Conservation (phyloP, 2,113 vertebrate species). For the Zeus faber region DNA sequence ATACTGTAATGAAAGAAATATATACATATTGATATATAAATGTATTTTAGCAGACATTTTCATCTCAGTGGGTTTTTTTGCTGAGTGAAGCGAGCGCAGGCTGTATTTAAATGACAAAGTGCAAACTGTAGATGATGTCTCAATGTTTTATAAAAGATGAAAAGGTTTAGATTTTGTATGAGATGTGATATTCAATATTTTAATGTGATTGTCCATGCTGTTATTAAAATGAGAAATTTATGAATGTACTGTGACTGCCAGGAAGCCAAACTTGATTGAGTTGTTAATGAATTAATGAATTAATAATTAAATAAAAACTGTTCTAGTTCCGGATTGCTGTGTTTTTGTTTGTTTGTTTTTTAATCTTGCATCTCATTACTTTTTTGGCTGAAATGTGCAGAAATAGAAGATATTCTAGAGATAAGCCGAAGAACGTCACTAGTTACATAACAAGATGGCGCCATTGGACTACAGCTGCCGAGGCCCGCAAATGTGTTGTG, state of each 20-base stretch:
- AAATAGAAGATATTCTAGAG: no score
- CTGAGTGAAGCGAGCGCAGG: conserved; percentile 35
- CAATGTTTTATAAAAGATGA: conserved; percentile 77
- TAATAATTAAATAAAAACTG: conserved; percentile 25
- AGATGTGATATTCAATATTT: conserved; percentile 72
- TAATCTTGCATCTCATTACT: no score
- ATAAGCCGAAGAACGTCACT: no score
- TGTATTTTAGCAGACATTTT: conserved; percentile 75
- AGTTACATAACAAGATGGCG: no score
- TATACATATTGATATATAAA: conserved; percentile 35
- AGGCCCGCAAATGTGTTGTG: no score
- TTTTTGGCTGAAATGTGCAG: no score
- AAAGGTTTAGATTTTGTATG: conserved; percentile 70
- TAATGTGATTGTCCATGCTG: conserved; percentile 69
- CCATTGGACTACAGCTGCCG: no score
- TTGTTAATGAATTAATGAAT: conserved; percentile 61
- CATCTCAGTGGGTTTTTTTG: conserved; percentile 68
- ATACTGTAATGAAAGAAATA: conserved; percentile 68
- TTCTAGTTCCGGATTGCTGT: no score
- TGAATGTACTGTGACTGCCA: conserved; percentile 75
- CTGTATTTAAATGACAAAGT: conserved; percentile 52
- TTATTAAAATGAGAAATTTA: conserved; percentile 62
- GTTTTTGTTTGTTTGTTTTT: no score
- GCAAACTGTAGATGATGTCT: conserved; percentile 56
- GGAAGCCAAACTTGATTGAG: conserved; percentile 57